These are phyloP conservation scores for Lates japonicus DNA, from an alignment of 2,797 vertebrate species.

Conservation along the genomic window DNA sequence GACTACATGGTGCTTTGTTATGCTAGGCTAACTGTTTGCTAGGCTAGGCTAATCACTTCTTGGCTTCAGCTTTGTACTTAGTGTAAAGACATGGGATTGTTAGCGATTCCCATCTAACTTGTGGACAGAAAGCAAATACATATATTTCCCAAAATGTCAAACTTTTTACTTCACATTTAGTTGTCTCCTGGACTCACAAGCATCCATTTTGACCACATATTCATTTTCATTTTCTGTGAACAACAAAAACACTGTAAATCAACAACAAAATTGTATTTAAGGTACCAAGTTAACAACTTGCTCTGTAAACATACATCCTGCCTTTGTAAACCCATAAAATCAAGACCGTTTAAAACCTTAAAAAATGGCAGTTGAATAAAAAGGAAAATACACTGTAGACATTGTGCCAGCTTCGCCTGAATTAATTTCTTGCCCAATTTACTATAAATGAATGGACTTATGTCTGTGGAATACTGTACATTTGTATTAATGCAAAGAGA, in stretches of 20 bases:
- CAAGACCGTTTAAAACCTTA: conserved; percentile 56
- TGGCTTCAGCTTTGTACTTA: background rate
- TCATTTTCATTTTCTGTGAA: conserved; percentile 16
- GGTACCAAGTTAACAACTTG: conserved; percentile 61
- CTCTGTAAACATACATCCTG: conserved; percentile 78
- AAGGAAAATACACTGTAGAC: conserved; percentile 37
- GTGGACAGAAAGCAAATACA: conserved; percentile 16
- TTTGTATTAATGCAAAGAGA: conserved; percentile 51
- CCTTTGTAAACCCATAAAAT: conserved; percentile 72
- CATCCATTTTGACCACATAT: conserved; percentile 22
- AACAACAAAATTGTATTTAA: conserved; percentile 39
- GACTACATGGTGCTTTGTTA: background rate
- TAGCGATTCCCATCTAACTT: background rate
- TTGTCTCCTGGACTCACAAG: conserved; percentile 13
- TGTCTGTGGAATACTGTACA: conserved; percentile 66
- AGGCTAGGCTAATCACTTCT: background rate
- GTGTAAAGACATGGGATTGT: background rate
- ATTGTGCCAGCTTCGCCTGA: conserved; percentile 50
- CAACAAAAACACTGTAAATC: conserved; percentile 55
- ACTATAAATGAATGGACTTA: conserved; percentile 46
- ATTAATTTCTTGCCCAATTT: conserved; percentile 32
- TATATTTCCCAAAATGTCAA: conserved; percentile 23
- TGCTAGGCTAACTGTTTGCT: background rate
- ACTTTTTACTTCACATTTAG: conserved; percentile 19
- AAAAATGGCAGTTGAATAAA: conserved; percentile 64